These are phyloP conservation scores for Pantherophis guttatus DNA, from an alignment of 2,113 vertebrate genomes.

Conservation along the genomic window DNA sequence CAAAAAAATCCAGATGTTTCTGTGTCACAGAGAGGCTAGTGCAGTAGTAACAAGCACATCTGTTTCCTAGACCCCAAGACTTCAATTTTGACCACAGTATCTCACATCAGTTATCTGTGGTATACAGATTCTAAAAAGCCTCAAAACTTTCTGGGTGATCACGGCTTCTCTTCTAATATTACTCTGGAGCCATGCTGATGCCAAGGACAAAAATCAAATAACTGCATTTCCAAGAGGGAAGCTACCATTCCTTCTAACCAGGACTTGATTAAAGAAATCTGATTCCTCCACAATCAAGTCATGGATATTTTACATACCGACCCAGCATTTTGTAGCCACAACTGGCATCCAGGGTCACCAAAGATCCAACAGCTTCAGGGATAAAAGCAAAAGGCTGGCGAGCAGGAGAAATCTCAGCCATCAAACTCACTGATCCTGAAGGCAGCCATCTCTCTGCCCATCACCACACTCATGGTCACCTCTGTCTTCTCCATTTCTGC, in stretches of 20 bases:
- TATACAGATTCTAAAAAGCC: neutral
- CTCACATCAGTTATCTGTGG: neutral
- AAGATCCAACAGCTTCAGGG: neutral
- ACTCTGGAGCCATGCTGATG: neutral
- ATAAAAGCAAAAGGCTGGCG: neutral
- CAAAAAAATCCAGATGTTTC: neutral
- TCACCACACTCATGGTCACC: neutral
- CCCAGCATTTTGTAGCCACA: neutral
- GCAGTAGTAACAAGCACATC: neutral
- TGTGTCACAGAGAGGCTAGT: neutral
- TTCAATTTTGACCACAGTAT: neutral
- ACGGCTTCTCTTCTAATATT: neutral
- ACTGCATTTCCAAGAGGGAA: neutral
- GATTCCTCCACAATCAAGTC: neutral
- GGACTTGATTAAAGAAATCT: neutral
- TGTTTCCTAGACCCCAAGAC: neutral
- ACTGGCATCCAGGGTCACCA: neutral
- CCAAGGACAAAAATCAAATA: neutral
- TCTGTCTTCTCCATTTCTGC: neutral
- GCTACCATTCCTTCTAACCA: neutral
- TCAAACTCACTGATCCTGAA: neutral
- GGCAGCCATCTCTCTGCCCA: neutral
- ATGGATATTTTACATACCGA: neutral
- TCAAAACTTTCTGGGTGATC: neutral
- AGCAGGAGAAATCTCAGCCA: neutral